Base-by-base conservation (phyloP, 2,888 invertebrate genomes). In the Listrodromus nycthemerus region DNA sequence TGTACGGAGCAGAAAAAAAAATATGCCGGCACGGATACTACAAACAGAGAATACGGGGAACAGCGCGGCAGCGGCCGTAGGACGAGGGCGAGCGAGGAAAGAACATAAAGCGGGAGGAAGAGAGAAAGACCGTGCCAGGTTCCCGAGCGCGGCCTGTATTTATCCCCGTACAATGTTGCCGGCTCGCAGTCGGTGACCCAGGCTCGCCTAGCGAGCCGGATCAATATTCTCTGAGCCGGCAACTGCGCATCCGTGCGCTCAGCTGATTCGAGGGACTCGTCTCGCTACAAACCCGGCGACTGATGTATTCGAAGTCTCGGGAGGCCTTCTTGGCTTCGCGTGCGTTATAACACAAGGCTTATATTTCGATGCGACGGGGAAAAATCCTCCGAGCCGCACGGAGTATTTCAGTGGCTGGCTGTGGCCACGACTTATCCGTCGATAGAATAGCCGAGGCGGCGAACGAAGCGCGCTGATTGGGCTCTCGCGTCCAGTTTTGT, bases 161-260 rank as follows among this genome's bases (percentile, higher is more conserved):
- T 85, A 84, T 86, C 77, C 77, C 16, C 61, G 69, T 58, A 88
- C 92, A 81, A 69, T 77, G 92, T 92, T 92, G 92, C 89, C 92
- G 70, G 87, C 83, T 90, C 82, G 80, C 27, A 83, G 73, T 87
- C 87, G 91, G 92, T 91, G 91, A 92, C 91, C 91, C 87, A 79
- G 81, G 76, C 85, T 73, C 76, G 85, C 78, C 84, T 75, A 21
- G 65, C 81, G 80, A 85, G 87, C 81, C 88, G 87, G 89, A 87
- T 89, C 89, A 85, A 84, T 84, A 82, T 84, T 58, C 37, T 16
- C 58, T 77, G 84, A 88, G 71, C 65, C 69, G 91, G 89, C 91
- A 92, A 91, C 91, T 74, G 16, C 37, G 92, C 87, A 16, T 19
- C 37, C 61, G 75, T 84, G 87, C 89, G 87, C 89, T 89, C 91